Conservation (phyloP, 2,113 vertebrate species). For the Mus musculus region GRCm39 chr4:36450501-36451000, state of each 20-base stretch:
- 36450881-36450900: constrained; percentile 71
- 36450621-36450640: not conserved
- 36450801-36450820: constrained; percentile 35
- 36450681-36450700: not conserved
- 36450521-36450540: not conserved
- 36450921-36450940: constrained; percentile 65
- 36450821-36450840: constrained; percentile 57
- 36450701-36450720: not conserved
- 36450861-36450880: constrained; percentile 77
- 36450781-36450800: constrained; percentile 42
- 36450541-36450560: not conserved
- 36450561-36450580: not conserved
- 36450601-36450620: not conserved
- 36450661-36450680: not conserved
- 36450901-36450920: constrained; percentile 64
- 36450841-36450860: constrained; percentile 60
- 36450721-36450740: constrained; percentile 24
- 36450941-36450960: constrained; percentile 70
- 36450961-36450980: constrained; percentile 72
- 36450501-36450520: not conserved
- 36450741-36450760: constrained; percentile 30
- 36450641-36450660: not conserved
- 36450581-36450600: not conserved
- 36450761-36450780: constrained; percentile 30
- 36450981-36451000: constrained; percentile 69